Evolutionary conservation across 2,888 invertebrate genomes (phyloP).

Genomic region (Oeneis ivallda): DNA sequence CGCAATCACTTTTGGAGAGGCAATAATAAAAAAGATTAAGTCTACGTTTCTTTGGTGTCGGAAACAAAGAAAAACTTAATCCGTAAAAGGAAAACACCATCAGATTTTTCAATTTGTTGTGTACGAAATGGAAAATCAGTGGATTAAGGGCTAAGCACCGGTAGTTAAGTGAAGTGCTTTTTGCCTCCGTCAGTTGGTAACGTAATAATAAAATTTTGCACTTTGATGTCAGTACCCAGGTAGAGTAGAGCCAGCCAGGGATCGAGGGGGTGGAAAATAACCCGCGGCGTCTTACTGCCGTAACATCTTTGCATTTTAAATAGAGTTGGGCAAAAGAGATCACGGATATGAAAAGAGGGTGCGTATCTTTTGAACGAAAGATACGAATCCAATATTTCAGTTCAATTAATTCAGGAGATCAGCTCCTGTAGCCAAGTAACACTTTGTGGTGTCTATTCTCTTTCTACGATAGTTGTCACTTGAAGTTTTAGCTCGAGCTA

Average conservation of each 20-base stretch:
- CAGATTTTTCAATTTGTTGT: conserved; percentile 18
- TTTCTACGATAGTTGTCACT: too few relatives aligned
- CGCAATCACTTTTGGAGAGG: conserved; percentile 54
- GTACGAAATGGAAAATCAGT: conserved; percentile 37
- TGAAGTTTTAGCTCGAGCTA: too few relatives aligned
- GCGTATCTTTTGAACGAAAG: background rate
- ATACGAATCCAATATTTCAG: background rate
- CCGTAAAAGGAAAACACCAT: conserved; percentile 7
- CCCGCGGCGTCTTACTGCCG: conserved; percentile 58
- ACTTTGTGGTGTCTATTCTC: too few relatives aligned
- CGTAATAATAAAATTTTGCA: conserved; percentile 68
- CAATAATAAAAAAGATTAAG: conserved; percentile 55
- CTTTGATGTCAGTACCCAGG: conserved; percentile 67
- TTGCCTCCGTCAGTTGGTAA: conserved; percentile 55
- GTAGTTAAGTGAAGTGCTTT: conserved; percentile 50
- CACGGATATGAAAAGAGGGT: background rate
- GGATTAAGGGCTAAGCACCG: conserved; percentile 56
- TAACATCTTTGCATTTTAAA: conserved; percentile 52
- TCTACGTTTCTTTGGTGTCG: conserved; percentile 12
- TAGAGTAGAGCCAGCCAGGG: conserved; percentile 49
- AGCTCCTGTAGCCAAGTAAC: too few relatives aligned
- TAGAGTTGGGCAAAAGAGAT: background rate
- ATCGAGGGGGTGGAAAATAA: conserved; percentile 63
- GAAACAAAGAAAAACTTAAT: conserved; percentile 19
- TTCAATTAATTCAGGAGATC: background rate